Base-by-base conservation (phyloP, 2,888 invertebrate species). In the Stegana nigrithorax region DNA sequence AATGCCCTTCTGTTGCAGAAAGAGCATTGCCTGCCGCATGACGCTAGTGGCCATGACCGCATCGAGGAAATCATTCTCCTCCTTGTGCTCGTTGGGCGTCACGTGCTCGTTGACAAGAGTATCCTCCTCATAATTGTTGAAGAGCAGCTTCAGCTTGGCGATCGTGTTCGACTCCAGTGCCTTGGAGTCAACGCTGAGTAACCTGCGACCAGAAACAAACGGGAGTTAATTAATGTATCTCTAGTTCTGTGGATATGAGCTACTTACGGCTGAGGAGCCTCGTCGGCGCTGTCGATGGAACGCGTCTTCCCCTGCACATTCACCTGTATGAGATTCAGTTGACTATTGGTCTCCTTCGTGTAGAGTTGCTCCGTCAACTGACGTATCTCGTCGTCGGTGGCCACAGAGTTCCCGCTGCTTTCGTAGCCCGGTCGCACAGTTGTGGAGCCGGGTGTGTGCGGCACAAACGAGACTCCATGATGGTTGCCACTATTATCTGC, bases 91-190 rank as follows among this genome's bases (percentile, higher is more conserved):
- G 82, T 88, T 88, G 17, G 91, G 87, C 2, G 92, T 93, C 25
- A 94, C 90, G 72, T 92, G 87, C 84, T 96, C 96, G 75, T 91
- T 90, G n/a, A 89, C 87, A 60, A 88, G 86, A 0, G 91, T 90
- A 70, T 92, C 90, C 63, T 91, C 86, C 78, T 94, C 91, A 82
- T 96, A 97, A 84, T 97, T 97, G 83, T 97, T 93, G 82, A 93
- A 90, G 45, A 97, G 88, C 27, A 88, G 86, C 47, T 90, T 82
- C 71, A 96, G 88, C 75, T 91, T 92, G 68, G 91, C 88, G 65
- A 96, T 90, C 1, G 95, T 94, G 4, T 90, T 87, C 0, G 77
- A 63, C 50, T 84, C 83, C 68, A 91, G 66, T 0, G 79, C 90
- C 81, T 90, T 89, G 8, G 89, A 78, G 66, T 90, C 88, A 21